Conservation (phyloP, 2,113 vertebrate species). For the Tachycineta bicolor region DNA sequence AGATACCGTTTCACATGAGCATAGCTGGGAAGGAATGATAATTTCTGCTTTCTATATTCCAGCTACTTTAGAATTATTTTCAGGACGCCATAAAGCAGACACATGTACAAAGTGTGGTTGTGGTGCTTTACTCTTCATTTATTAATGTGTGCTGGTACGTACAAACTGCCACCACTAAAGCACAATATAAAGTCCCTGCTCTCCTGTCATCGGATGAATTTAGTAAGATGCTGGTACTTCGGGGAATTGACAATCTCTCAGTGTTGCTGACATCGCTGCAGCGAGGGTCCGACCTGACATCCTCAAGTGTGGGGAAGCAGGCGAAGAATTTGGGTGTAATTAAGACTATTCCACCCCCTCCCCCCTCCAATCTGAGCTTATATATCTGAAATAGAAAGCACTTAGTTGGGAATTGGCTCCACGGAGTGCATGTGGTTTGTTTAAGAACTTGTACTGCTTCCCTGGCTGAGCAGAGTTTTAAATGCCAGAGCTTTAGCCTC, state of each 20-base stretch:
- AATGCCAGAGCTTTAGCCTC: neutral
- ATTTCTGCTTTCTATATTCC: neutral
- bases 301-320: neutral
- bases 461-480: neutral
- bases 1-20: constrained; percentile 4
- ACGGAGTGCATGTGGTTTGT: neutral
- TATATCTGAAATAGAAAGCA: neutral
- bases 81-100: neutral
- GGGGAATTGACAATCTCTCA: neutral
- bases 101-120: neutral
- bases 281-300: neutral
- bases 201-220: neutral
- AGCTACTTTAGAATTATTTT: neutral
- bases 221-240: neutral
- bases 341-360: neutral
- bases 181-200: neutral
- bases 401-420: neutral
- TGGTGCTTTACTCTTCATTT: constrained; percentile 7
- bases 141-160: neutral
- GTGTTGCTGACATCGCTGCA: neutral
- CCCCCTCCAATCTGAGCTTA: rapidly evolving
- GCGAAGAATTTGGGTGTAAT: neutral
- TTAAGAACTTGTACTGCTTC: neutral
- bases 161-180: neutral
- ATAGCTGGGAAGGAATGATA: neutral